Evolutionary conservation across 2,888 invertebrate genomes (phyloP), one percentile per base, ranked within the genome.

Genomic region (Synergus itoensis): DNA sequence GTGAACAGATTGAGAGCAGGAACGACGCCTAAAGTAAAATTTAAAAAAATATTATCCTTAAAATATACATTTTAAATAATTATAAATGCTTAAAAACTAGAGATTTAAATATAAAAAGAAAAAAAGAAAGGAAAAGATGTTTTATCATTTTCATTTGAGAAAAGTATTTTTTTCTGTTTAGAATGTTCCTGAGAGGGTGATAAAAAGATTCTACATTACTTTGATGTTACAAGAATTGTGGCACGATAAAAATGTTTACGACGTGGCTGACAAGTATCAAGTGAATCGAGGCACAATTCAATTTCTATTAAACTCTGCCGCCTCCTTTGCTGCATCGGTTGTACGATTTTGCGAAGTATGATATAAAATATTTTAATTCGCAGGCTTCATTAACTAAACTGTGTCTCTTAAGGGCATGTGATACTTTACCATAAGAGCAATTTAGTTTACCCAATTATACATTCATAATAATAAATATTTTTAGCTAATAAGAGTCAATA

Each of bases 191-290:
- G 93, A 94, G 86, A 91, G 90, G 62, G 94, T 96, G n/a, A 87
- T 97, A 80, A 94, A 95, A 86, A 94, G 98, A 76, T 96, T 99
- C 92, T 99, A 97, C 91, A 92, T 97, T 80, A 97, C 98, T 11
- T 91, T 99, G 82, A 96, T 99, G 93, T 92, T 99, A 81, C 94
- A 96, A 86, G 97, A 98, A 85, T 92, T 97, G 36, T 96, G 96
- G 94, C 94, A 95, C 81, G 94, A 96, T 81, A 91, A 94, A 86
- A 94, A 96, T 0, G 91, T 97, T 41, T 94, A 95, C 86, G 91
- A 88, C 36, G 95, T 97, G 0, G 95, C 98, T 0, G 94, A 94
- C 60, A 96, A 95, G 92, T 96, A 94, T 89, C 93, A 94, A 85
- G 93, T 97, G 0, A 94, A 96, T 65, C 95, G 98, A 79, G 99